Evolutionary conservation across 2,888 invertebrate genomes (phyloP).

Genomic region (Ennomos erosarius): DNA sequence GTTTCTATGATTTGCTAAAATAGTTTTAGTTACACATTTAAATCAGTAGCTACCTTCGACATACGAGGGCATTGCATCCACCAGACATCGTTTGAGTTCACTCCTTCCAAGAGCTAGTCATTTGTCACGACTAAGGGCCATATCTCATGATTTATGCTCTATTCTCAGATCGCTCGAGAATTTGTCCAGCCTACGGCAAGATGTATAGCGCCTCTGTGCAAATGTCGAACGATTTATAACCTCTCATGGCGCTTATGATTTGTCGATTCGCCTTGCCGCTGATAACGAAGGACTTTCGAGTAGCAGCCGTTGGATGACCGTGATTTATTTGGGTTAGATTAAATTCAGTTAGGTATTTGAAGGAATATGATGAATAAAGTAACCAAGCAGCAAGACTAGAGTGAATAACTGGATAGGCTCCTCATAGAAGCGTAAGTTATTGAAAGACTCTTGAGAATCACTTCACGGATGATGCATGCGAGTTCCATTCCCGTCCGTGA

Average conservation of each 20-base stretch:
- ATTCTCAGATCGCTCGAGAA: conserved; percentile 56
- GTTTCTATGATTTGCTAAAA: too few species aligned
- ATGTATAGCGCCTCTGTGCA: conserved; percentile 61
- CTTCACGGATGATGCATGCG: too few species aligned
- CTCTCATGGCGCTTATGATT: conserved; percentile 58
- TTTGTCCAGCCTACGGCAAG: conserved; percentile 68
- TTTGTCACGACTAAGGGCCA: conserved; percentile 51
- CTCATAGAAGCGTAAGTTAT: too few species aligned
- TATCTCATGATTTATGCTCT: conserved; percentile 65
- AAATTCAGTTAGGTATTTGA: conserved; percentile 13
- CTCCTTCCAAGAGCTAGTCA: conserved; percentile 21
- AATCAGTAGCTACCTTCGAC: too few species aligned
- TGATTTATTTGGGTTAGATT: conserved; percentile 23
- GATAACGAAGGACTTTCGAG: conserved; percentile 48
- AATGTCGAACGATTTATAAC: conserved; percentile 67
- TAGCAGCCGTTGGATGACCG: conserved; percentile 28
- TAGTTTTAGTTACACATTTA: too few species aligned
- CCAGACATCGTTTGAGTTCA: conserved; percentile 4
- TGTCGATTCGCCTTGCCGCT: conserved; percentile 47
- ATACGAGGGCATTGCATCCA: neutral
- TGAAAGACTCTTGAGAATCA: too few species aligned
- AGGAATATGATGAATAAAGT: too few species aligned
- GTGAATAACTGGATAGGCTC: too few species aligned
- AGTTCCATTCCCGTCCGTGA: too few species aligned
- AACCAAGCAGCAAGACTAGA: too few species aligned